Conservation (phyloP, 2,888 invertebrate genomes). For the Leucozona laternaria region DNA sequence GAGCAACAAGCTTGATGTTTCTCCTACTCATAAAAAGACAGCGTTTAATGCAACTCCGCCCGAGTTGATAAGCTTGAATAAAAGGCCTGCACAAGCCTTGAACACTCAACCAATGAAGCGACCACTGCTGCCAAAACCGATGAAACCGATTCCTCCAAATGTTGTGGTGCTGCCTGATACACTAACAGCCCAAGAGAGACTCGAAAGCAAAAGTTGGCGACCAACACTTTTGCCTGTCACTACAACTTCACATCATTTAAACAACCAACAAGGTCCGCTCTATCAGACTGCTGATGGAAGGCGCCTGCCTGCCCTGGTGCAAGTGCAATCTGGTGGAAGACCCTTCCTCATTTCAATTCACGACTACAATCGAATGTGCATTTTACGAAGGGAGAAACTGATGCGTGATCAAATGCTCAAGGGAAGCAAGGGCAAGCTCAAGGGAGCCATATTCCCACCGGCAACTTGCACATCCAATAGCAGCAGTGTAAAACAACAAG, state of each 20-base stretch:
- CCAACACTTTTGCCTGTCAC: conserved; percentile 89
- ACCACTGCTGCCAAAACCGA: conserved; percentile 76
- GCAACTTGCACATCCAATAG: conserved; percentile 56
- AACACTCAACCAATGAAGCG: conserved; percentile 81
- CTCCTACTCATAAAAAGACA: conserved; percentile 62
- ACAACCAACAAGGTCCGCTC: conserved; percentile 81
- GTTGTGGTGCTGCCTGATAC: conserved; percentile 82
- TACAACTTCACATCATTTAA: conserved; percentile 80
- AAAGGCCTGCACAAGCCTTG: conserved; percentile 79
- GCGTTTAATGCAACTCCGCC: conserved; percentile 84
- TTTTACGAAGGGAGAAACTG: conserved; percentile 88
- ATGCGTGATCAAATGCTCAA: conserved; percentile 85
- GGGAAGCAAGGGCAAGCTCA: conserved; percentile 77
- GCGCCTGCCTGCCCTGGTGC: conserved; percentile 87
- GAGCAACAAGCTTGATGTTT: conserved; percentile 78
- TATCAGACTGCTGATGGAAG: conserved; percentile 86
- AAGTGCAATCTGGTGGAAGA: conserved; percentile 91
- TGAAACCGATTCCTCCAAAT: conserved; percentile 79
- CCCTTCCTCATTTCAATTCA: conserved; percentile 91
- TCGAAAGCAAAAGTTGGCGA: conserved; percentile 87
- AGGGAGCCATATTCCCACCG: conserved; percentile 33
- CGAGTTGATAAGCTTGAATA: conserved; percentile 86
- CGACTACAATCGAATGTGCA: conserved; percentile 92
- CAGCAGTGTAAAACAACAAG: conserved; percentile 10
- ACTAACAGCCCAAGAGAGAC: conserved; percentile 83